These are phyloP conservation scores for Empis stercorea DNA, from an alignment of 2,888 invertebrate genomes.

Conservation along the genomic window DNA sequence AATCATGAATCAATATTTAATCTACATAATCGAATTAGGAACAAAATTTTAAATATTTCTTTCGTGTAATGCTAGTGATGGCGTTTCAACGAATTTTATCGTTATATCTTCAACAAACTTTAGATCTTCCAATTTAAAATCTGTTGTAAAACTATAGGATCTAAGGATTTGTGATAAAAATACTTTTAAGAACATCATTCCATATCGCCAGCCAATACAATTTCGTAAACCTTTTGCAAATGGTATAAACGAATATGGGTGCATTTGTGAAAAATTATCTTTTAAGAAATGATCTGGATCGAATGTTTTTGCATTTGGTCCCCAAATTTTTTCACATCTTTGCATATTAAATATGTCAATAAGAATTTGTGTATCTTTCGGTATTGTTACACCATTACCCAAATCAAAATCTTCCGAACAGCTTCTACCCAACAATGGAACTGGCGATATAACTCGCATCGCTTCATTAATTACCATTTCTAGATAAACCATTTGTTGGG, in stretches of 20 bases:
- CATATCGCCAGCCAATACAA: constrained; percentile 24
- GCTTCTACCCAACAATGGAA: constrained; percentile 26
- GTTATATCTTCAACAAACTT: not conserved
- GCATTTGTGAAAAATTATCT: constrained; percentile 17
- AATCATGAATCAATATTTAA: too few relatives aligned
- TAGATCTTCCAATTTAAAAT: not conserved
- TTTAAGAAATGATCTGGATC: constrained; percentile 27
- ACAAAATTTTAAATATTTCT: constrained; percentile 11
- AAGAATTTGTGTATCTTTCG: constrained; percentile 27
- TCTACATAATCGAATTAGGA: too few relatives aligned
- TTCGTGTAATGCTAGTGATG: constrained; percentile 15
- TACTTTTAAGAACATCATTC: not conserved
- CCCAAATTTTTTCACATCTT: constrained; percentile 26
- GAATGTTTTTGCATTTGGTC: constrained; percentile 22
- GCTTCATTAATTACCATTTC: constrained; percentile 31
- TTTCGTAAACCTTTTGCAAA: constrained; percentile 32
- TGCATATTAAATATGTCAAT: constrained; percentile 32
- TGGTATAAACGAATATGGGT: constrained; percentile 30
- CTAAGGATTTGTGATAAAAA: constrained; percentile 16
- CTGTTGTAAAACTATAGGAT: constrained; percentile 12
- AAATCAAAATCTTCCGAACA: constrained; percentile 21
- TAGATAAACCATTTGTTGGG: constrained; percentile 24
- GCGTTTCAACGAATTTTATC: not conserved
- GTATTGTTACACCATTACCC: constrained; percentile 19
- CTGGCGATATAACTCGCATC: constrained; percentile 30